Evolutionary conservation across 1,140 invertebrate species (phyloP).

Genomic region (Drosophila melanogaster): DNA sequence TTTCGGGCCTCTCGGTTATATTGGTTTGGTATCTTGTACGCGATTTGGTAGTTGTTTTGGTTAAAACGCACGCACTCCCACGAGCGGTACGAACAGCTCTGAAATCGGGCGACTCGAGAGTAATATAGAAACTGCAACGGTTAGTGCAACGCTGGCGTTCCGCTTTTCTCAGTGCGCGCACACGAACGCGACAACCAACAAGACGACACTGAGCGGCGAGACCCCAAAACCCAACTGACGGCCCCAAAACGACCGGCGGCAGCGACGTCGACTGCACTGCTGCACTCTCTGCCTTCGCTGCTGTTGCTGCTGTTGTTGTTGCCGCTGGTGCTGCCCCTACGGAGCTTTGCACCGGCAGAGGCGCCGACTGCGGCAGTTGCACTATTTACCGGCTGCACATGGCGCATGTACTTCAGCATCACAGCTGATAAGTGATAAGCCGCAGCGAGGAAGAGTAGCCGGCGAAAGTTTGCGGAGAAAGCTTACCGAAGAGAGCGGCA

Average conservation of each 20-base stretch:
- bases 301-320: conserved; percentile 19
- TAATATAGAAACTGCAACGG: conserved; percentile 26
- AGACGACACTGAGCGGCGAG: conserved; percentile 71
- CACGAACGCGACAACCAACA: conserved; percentile 81
- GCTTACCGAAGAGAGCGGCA: not conserved
- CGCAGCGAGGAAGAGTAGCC: conserved; percentile 1
- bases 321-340: conserved; percentile 39
- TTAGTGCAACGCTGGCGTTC: conserved; percentile 33
- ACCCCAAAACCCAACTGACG: conserved; percentile 60
- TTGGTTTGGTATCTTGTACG: conserved; percentile 24
- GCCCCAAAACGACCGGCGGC: conserved; percentile 36
- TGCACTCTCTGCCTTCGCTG: conserved; percentile 38
- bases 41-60: conserved; percentile 14
- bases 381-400: conserved; percentile 59
- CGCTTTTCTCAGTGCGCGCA: conserved; percentile 64
- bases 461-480: not conserved
- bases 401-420: conserved; percentile 62
- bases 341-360: conserved; percentile 58
- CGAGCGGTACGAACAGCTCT: conserved; percentile 6
- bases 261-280: conserved; percentile 23
- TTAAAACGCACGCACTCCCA: conserved; percentile 32
- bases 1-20: conserved; percentile 1
- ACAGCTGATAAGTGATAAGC: conserved; percentile 81
- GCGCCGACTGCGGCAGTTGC: conserved; percentile 42
- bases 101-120: conserved; percentile 43